Percentiles rank a stretch among this genome's conserved stretches.
Evolutionary conservation across 2,888 invertebrate species (phyloP).

Genomic region (Orchesellides sinensis): DNA sequence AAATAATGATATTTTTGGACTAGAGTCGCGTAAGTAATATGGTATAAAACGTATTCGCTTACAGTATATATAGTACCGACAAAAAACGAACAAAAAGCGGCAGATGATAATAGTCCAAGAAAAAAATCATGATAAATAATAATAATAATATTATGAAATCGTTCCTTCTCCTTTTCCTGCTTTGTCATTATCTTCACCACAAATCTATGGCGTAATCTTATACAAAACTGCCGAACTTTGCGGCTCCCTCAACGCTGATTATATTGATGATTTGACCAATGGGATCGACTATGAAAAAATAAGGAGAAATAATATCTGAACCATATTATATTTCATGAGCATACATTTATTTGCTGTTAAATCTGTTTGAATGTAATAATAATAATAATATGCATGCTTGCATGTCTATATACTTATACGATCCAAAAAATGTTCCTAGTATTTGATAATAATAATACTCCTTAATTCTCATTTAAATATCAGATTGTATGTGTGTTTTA

Average conservation of each 20-base stretch:
- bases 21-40: no score
- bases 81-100: conserved; percentile 45
- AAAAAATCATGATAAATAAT: conserved; percentile 63
- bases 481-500: conserved; percentile 51
- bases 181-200: conserved; percentile 65
- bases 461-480: conserved; percentile 11
- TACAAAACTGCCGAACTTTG: conserved; percentile 18
- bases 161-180: conserved; percentile 65
- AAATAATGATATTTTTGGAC: no score
- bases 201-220: conserved; percentile 54
- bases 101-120: conserved; percentile 53
- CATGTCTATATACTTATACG: conserved; percentile 49
- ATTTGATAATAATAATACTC: conserved; percentile 57
- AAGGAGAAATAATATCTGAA: conserved; percentile 9
- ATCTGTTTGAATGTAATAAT: no score
- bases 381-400: no score
- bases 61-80: no score
- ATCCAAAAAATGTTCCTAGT: conserved; percentile 39
- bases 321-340: conserved; percentile 58
- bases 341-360: no score
- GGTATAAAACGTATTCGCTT: no score
- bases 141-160: conserved; percentile 64
- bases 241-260: conserved; percentile 37
- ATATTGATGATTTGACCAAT: conserved; percentile 55
- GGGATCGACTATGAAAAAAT: conserved; percentile 23